phyloP scores from a whole-genome alignment of 2,797 vertebrate species.

The Anomalospiza imberbis region DNA sequence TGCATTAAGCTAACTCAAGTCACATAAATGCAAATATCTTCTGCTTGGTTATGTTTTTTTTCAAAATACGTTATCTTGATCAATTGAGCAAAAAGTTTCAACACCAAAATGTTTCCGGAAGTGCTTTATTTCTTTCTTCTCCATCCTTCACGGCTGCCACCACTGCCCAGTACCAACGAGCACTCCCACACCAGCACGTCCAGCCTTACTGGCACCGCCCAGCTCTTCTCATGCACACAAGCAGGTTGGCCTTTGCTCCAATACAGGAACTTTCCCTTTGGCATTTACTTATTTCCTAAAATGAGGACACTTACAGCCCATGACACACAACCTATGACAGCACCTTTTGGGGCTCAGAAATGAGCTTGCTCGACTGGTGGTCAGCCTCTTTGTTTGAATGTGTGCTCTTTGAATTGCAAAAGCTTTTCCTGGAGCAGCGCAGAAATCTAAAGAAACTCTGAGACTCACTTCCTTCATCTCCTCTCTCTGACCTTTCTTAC shows the following conservation, averaged over 20 bases:
- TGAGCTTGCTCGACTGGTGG: not conserved
- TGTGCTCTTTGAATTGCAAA: not conserved
- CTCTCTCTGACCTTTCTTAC: not conserved
- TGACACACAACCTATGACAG: not conserved
- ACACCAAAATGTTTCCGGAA: not conserved
- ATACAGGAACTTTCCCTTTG: not conserved
- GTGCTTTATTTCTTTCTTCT: not conserved
- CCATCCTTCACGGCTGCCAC: accelerated
- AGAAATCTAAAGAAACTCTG: not conserved
- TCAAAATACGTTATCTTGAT: not conserved
- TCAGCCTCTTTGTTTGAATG: not conserved
- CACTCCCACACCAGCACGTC: not conserved
- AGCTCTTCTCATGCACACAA: accelerated
- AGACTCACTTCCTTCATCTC: not conserved
- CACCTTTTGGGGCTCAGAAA: not conserved
- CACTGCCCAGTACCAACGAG: not conserved
- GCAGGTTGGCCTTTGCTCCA: not conserved
- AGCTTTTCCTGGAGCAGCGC: not conserved
- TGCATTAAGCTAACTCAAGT: not conserved
- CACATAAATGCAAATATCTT: not conserved
- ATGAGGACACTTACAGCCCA: not conserved
- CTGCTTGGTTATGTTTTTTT: not conserved
- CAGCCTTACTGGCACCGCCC: not conserved
- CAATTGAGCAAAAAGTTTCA: not conserved
- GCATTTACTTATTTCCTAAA: not conserved